These are phyloP conservation scores for Furcifer pardalis DNA, from an alignment of 2,797 vertebrate species.

Conservation along the genomic window DNA sequence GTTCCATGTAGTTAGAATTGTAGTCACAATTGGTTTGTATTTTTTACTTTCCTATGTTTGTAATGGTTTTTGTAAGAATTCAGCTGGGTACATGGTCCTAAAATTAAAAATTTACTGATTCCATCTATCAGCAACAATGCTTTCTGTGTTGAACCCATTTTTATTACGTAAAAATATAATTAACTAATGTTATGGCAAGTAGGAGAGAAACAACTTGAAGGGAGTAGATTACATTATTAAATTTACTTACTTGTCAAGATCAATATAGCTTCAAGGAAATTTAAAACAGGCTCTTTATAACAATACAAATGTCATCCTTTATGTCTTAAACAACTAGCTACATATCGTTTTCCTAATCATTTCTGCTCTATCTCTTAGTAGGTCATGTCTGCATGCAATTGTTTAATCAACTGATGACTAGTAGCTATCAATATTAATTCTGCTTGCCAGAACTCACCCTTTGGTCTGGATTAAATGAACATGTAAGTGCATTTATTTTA, in stretches of 20 bases:
- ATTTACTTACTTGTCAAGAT: conserved; percentile 46
- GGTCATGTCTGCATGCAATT: conserved; percentile 37
- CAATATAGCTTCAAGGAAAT: conserved; percentile 19
- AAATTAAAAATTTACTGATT: conserved; percentile 44
- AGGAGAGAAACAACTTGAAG: conserved; percentile 42
- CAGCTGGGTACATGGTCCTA: not conserved
- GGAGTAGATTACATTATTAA: conserved; percentile 47
- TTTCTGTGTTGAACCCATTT: conserved; percentile 24
- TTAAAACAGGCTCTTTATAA: conserved; percentile 19
- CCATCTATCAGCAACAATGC: conserved; percentile 42
- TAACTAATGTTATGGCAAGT: conserved; percentile 38
- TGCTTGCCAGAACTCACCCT: conserved; percentile 51
- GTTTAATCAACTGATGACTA: conserved; percentile 50
- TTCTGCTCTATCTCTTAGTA: conserved; percentile 9
- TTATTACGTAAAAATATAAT: conserved; percentile 47
- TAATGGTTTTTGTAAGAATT: conserved; percentile 32
- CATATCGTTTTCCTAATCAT: conserved; percentile 22
- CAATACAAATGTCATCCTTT: conserved; percentile 14
- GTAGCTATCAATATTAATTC: conserved; percentile 37
- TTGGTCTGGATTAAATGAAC: conserved; percentile 67
- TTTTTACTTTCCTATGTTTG: conserved; percentile 11
- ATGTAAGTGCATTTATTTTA: conserved; percentile 58
- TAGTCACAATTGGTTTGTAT: conserved; percentile 16
- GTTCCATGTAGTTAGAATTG: conserved; percentile 34
- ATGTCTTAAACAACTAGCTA: not conserved